A percentile compares a stretch with the other conserved stretches of the same genome.
Conservation (phyloP, 2,888 invertebrate genomes). For the Andrena praecox region DNA sequence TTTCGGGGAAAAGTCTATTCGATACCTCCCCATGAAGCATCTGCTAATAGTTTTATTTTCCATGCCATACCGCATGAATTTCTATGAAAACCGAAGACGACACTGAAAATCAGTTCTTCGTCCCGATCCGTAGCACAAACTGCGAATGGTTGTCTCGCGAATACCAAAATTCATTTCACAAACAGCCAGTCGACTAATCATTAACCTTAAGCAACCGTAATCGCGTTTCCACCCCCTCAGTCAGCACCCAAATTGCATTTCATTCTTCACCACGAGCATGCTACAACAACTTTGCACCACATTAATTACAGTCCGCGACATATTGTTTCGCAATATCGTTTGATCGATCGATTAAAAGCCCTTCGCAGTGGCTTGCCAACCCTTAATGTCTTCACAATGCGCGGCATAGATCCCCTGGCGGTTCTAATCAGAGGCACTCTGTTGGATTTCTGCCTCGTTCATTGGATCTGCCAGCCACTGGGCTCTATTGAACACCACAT, state of each 20-base stretch:
- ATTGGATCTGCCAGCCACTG: constrained; percentile 45
- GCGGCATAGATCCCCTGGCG: neutral
- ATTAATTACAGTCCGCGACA: neutral
- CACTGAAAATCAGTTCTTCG: too few species aligned
- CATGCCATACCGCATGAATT: too few species aligned
- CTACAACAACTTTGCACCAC: neutral
- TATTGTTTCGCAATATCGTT: constrained; percentile 16
- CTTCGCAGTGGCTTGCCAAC: neutral
- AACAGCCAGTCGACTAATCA: neutral
- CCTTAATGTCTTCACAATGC: constrained; percentile 35
- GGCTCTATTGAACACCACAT: constrained; percentile 49
- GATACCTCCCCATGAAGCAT: too few species aligned
- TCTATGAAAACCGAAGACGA: too few species aligned
- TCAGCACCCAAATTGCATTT: neutral
- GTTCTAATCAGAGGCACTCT: constrained; percentile 36
- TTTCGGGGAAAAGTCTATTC: too few species aligned
- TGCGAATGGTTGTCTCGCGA: neutral
- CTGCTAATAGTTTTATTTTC: too few species aligned
- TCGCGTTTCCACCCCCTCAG: neutral
- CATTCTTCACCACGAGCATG: neutral
- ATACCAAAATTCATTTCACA: neutral
- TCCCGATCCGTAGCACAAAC: too few species aligned
- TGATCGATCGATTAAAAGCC: constrained; percentile 15
- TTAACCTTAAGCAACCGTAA: neutral
- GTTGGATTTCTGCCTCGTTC: constrained; percentile 42